Conservation (phyloP, 2,113 vertebrate genomes). For the Pipa parva region DNA sequence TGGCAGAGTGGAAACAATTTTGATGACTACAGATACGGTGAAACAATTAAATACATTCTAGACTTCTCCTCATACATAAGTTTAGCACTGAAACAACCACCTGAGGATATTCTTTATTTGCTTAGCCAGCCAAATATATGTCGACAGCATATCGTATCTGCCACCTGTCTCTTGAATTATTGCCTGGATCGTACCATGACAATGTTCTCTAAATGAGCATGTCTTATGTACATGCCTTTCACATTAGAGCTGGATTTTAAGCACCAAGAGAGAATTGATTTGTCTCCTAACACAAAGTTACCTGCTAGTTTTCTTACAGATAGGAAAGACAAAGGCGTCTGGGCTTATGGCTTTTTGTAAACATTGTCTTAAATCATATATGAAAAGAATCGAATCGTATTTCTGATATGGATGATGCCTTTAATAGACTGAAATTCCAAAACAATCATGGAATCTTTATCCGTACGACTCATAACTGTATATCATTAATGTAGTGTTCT, state of each 20-base stretch:
- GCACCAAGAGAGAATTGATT: conserved; percentile 18
- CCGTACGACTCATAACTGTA: no score
- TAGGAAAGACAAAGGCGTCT: no score
- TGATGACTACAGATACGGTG: no score
- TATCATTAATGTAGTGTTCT: no score
- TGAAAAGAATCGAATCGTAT: no score
- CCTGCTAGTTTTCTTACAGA: conserved; percentile 8
- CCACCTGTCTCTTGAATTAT: conserved; percentile 20
- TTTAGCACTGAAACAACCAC: conserved; percentile 26
- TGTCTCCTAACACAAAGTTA: conserved; percentile 14
- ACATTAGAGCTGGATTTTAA: conserved; percentile 28
- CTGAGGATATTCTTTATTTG: conserved; percentile 10
- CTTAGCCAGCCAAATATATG: conserved; percentile 26
- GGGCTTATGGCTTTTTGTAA: no score
- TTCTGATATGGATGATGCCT: no score
- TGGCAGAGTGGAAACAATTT: no score
- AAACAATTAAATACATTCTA: conserved; percentile 29
- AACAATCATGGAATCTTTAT: no score
- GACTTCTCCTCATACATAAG: conserved; percentile 22
- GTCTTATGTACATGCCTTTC: conserved; percentile 33
- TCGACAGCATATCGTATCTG: conserved; percentile 18
- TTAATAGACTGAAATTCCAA: no score
- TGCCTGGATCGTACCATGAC: conserved; percentile 20
- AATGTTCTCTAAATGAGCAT: conserved; percentile 37
- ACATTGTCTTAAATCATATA: no score